phyloP scores from a whole-genome alignment of 2,888 invertebrate species.

The Choristoneura rosaceana region DNA sequence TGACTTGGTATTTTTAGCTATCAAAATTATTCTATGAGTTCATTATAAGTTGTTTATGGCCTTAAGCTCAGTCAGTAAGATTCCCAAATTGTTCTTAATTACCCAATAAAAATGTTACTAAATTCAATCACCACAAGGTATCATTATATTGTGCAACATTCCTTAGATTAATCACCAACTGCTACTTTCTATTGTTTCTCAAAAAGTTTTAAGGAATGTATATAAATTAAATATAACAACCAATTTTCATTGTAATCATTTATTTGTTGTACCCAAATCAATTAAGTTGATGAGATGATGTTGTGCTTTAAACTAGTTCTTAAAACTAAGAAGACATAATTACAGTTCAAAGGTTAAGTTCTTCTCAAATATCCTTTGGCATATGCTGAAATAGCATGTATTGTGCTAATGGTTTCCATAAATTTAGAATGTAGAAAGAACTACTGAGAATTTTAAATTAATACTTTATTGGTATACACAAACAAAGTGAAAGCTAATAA shows the following conservation, averaged over 20 bases:
- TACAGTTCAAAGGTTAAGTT: not conserved
- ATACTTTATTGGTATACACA: no score
- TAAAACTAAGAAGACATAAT: not conserved
- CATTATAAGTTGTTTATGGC: conserved; percentile 55
- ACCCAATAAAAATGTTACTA: conserved; percentile 48
- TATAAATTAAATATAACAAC: conserved; percentile 69
- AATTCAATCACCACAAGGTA: conserved; percentile 38
- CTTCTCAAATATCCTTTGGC: not conserved
- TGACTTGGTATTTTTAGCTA: conserved; percentile 71
- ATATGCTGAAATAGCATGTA: no score
- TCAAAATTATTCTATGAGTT: conserved; percentile 65
- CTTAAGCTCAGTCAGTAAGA: conserved; percentile 53
- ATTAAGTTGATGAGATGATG: not conserved
- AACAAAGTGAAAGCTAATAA: no score
- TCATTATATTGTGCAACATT: conserved; percentile 71
- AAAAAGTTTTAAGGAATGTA: conserved; percentile 74
- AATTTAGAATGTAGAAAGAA: no score
- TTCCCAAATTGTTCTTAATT: conserved; percentile 57
- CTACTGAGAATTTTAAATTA: no score
- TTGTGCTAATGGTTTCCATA: no score
- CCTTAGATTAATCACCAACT: conserved; percentile 59
- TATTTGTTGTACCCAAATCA: conserved; percentile 14
- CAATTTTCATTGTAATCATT: conserved; percentile 33
- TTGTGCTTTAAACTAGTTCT: not conserved
- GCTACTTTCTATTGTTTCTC: conserved; percentile 46